These are phyloP conservation scores for Mionectes olivaceus DNA, from an alignment of 2,797 vertebrate genomes.

Conservation along the genomic window DNA sequence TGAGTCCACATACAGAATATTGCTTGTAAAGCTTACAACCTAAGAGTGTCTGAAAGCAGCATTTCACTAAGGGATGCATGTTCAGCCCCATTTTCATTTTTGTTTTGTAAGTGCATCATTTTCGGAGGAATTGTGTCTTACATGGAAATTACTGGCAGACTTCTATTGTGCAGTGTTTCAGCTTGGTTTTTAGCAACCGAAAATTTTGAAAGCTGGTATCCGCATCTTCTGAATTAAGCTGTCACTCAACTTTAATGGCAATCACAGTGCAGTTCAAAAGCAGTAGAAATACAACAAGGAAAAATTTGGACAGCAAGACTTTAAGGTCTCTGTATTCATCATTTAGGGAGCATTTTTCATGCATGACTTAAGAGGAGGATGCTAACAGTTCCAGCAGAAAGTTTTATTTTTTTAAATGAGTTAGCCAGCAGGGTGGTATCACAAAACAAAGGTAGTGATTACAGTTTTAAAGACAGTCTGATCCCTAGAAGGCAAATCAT, in stretches of 20 bases:
- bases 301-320: background rate
- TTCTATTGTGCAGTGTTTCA: slow-evolving; percentile 46
- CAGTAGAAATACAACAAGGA: slow-evolving; percentile 1
- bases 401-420: background rate
- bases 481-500: background rate
- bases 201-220: slow-evolving; percentile 8
- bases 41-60: slow-evolving; percentile 43
- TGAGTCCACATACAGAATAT: background rate
- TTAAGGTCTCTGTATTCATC: background rate
- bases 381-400: background rate
- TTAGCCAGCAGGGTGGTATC: background rate
- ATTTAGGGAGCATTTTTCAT: background rate
- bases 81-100: slow-evolving; percentile 28
- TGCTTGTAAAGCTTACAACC: slow-evolving; percentile 21
- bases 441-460: background rate
- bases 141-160: background rate
- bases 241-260: slow-evolving; percentile 4
- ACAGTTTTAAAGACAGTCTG: background rate
- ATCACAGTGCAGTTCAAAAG: slow-evolving; percentile 28
- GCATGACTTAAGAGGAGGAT: background rate
- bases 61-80: slow-evolving; percentile 22
- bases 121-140: slow-evolving; percentile 36
- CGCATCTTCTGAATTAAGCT: slow-evolving; percentile 51
- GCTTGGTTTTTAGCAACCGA: slow-evolving; percentile 53
- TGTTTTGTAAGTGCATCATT: slow-evolving; percentile 30